These are phyloP conservation scores for Manis pentadactyla DNA, from an alignment of 2,797 vertebrate genomes.

Conservation along the genomic window DNA sequence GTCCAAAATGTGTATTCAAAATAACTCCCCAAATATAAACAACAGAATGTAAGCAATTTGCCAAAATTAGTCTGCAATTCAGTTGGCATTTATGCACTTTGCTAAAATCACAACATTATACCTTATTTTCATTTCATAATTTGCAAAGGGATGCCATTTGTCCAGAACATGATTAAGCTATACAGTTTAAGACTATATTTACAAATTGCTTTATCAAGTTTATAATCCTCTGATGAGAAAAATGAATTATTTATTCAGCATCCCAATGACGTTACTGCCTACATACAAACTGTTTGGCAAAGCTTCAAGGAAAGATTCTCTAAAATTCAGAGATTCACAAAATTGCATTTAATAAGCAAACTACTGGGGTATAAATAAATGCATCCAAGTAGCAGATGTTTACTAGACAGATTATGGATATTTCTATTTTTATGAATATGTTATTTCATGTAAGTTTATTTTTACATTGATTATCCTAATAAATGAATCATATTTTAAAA, in stretches of 20 bases:
- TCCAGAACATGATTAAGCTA: constrained; percentile 8
- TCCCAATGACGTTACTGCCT: neutral
- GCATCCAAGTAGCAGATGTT: neutral
- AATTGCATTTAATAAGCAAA: neutral
- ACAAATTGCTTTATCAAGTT: constrained; percentile 46
- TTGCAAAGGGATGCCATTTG: neutral
- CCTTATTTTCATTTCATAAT: constrained; percentile 14
- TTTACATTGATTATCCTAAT: neutral
- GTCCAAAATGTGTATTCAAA: constrained; percentile 3
- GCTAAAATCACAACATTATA: neutral
- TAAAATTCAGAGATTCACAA: constrained; percentile 8
- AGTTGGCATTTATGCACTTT: constrained; percentile 1
- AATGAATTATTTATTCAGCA: constrained; percentile 11
- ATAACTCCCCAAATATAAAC: constrained; percentile 12
- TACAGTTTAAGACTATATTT: constrained; percentile 36
- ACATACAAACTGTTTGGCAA: neutral
- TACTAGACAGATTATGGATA: neutral
- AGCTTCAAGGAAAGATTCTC: neutral
- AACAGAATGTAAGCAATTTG: neutral
- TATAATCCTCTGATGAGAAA: neutral
- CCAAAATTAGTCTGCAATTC: constrained; percentile 1
- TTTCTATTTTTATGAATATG: neutral
- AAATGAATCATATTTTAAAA: neutral
- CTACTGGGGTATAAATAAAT: neutral
- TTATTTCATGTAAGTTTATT: neutral